Base-by-base conservation (phyloP, 1,140 invertebrate genomes). In the Babylonia areolata region DNA sequence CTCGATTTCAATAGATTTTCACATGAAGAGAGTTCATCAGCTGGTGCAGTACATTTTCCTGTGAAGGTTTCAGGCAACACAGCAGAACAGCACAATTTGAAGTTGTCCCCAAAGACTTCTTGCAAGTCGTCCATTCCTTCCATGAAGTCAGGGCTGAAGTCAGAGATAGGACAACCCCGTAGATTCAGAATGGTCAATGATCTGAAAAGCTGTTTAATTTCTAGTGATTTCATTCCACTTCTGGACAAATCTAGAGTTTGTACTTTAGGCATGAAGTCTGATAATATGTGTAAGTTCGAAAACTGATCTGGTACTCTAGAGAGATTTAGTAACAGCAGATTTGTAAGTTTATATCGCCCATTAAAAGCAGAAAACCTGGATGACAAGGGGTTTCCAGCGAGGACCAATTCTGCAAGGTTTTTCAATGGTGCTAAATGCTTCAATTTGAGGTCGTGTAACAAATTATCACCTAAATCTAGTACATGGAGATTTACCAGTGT, bases 11-110 rank as follows among this genome's bases (percentile, higher is more conserved):
- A 39, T 33, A 75, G 23, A 17, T 35, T 6, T 9, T 75, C 33
- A 75, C 73, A 75, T 35, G 78, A 80, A 31, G 78, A 80, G 39
- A 80, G n/a, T 31, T 80, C 78, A 46, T 80, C 39, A 0, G 78
- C 35, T 31, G 78, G 78, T 31, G 78, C 78, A 20, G 20, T 12
- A 46, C 78, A 80, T 5, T 80, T 39, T n/a, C n/a, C n/a, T 3
- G 42, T 80, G 39, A 80, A 80, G 11, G 35, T 40, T 11, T 31
- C 42, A 12, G 78, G 78, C 3, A 80, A 40, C 42, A n/a, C 40
- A 12, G 11, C 39, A 33, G 73, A 23, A 35, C 73, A 75, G 28
- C 73, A 75, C 73, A 75, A 33, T 11, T 75, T 75, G 33, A 46
- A 80, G 40, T 46, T 80, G 78, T 80, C 40, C 39, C 35, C 37